Evolutionary conservation across 2,113 vertebrate genomes (phyloP).

Genomic region (Sterna hirundo): DNA sequence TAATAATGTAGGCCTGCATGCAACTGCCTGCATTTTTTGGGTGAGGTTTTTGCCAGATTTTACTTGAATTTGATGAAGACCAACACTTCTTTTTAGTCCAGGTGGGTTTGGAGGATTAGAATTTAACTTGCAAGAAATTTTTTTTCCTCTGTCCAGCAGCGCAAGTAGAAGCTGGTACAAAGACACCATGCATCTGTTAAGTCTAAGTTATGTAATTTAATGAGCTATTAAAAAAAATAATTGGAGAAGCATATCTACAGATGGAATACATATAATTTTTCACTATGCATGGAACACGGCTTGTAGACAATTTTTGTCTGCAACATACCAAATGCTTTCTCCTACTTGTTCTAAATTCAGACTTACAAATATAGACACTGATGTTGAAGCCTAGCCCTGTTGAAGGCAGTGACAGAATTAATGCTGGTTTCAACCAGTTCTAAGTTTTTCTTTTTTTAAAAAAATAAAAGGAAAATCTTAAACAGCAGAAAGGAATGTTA

Average conservation of each 20-base stretch:
- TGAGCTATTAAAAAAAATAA: neutral
- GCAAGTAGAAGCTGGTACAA: neutral
- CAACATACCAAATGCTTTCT: slow-evolving; percentile 38
- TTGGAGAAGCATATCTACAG: neutral
- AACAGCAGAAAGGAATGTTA: neutral
- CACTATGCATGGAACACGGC: neutral
- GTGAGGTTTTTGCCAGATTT: neutral
- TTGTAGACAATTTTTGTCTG: slow-evolving; percentile 23
- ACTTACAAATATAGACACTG: slow-evolving; percentile 12
- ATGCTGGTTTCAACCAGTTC: neutral
- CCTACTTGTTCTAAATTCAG: slow-evolving; percentile 58
- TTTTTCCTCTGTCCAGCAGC: neutral
- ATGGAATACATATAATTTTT: neutral
- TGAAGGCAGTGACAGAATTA: slow-evolving; percentile 11
- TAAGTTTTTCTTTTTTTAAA: neutral
- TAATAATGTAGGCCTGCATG: accelerated
- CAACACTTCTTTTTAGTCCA: neutral
- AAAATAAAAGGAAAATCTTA: neutral
- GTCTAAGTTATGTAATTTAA: neutral
- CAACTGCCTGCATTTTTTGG: neutral
- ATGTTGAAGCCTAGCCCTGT: neutral
- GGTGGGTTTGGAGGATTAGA: neutral
- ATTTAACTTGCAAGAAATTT: neutral
- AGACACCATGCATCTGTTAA: neutral
- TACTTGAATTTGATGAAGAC: neutral